Base-by-base conservation (phyloP, 1,140 invertebrate genomes). In the Spodoptera frugiperda region DNA sequence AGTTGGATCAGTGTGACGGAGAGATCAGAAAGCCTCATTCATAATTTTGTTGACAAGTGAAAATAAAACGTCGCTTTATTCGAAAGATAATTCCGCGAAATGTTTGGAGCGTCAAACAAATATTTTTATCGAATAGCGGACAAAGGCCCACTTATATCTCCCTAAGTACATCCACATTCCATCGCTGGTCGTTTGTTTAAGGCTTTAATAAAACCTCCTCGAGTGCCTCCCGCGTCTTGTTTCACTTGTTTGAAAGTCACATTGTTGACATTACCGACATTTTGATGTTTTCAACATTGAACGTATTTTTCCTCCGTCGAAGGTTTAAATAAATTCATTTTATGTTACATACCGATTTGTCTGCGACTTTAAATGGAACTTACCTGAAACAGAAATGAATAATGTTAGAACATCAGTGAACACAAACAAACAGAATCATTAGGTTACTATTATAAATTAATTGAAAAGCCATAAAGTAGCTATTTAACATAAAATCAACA, bases 151-250 rank as follows among this genome's bases (percentile, higher is more conserved):
- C 48, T 51, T 51, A 51, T 51, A 51, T 15, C 39, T 11, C 11
- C 44, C 15, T 11, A 6, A 53, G 51, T 19, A 19, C 30, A n/a
- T 19, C 10, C 30, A n/a, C 17, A 39, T 9, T 44, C n/a, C 21
- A 17, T 11, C 6, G 63, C 44, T 67, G 44, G 21, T 21, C 63
- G 44, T 49, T 67, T 67, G 63, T 65, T 9, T 65, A 67, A 67
- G 63, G 63, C 44, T 67, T 49, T 67, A 67, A 49, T 49, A 67
- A 67, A 67, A 49, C 63, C 63, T 67, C 8, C 39, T 67, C 19
- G 12, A 67, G 61, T 39, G 48, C 57, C n/a, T 61, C 44, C 44
- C 48, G 6, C 61, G 44, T n/a, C 33, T 12, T 49, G 15, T 17
- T 25, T 25, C 44, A 44, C 39, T 19, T 63, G 33, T 59, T n/a